These are phyloP conservation scores for Pristionchus mayeri DNA, from an alignment of 2,888 invertebrate genomes.

Conservation along the genomic window DNA sequence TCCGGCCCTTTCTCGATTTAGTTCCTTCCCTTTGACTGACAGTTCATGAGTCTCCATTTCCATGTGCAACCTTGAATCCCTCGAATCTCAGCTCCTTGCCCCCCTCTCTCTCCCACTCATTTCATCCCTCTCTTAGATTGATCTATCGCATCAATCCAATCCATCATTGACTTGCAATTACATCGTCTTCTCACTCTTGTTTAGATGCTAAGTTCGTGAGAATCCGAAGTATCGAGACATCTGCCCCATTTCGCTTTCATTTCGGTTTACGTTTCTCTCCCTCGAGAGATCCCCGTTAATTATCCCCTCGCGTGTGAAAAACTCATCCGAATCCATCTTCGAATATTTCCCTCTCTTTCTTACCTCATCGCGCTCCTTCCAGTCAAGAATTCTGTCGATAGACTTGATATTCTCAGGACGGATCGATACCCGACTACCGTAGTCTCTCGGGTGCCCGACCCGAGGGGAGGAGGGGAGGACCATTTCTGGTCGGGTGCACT, in stretches of 20 bases:
- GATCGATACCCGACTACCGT: constrained; percentile 47
- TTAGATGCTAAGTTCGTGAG: background rate
- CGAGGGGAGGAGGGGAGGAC: constrained; percentile 23
- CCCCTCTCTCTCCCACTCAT: constrained; percentile 22
- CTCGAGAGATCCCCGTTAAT: background rate
- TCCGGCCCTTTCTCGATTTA: constrained; percentile 27
- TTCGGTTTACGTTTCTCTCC: constrained; percentile 20
- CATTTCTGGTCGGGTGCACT: constrained; percentile 40
- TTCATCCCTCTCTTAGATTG: constrained; percentile 23
- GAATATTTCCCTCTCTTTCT: background rate
- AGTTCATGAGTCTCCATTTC: constrained; percentile 33
- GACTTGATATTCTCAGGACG: background rate
- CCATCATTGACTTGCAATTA: background rate
- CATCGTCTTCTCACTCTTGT: background rate
- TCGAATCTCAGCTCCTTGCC: background rate
- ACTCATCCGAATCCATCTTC: constrained; percentile 18
- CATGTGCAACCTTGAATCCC: constrained; percentile 31
- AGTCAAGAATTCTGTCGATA: background rate
- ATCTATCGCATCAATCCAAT: constrained; percentile 28
- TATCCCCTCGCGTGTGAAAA: constrained; percentile 19
- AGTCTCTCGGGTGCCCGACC: constrained; percentile 46
- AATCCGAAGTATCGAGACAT: background rate
- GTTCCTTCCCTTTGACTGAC: constrained; percentile 42
- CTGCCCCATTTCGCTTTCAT: constrained; percentile 11
- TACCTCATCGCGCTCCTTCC: background rate